These are phyloP conservation scores for Geothlypis trichas DNA, from an alignment of 2,113 vertebrate species.

Conservation along the genomic window DNA sequence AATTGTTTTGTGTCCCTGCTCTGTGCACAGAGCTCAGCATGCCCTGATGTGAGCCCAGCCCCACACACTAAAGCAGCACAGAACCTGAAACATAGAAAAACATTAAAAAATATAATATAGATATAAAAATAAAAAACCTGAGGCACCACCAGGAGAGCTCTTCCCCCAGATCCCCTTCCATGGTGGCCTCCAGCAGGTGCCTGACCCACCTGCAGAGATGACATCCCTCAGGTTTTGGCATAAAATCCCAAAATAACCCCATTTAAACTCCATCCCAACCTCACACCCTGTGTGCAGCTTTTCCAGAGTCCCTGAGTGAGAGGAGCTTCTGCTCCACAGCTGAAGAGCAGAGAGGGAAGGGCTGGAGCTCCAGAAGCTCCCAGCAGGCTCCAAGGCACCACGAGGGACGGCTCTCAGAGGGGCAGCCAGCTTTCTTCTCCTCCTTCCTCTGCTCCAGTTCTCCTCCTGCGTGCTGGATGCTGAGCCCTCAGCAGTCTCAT, in stretches of 20 bases:
- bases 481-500: not conserved
- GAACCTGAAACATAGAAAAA: not conserved
- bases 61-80: not conserved
- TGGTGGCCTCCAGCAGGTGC: not conserved
- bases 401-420: not conserved
- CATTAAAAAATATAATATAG: too few relatives aligned
- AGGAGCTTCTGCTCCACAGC: not conserved
- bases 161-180: not conserved
- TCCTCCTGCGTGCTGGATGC: not conserved
- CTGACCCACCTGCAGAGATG: not conserved
- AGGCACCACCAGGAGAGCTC: not conserved
- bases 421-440: conserved; percentile 36
- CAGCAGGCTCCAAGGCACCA: not conserved
- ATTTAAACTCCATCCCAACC: not conserved
- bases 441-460: not conserved
- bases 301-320: not conserved
- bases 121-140: not conserved
- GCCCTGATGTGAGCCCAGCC: not conserved
- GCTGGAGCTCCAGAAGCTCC: not conserved
- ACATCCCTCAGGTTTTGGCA: not conserved
- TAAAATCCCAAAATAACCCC: not conserved
- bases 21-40: not conserved
- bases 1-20: too few relatives aligned
- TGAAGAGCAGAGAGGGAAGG: not conserved
- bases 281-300: fast-evolving